Conservation (phyloP, 2,113 vertebrate species). For the Pomatorhinus ruficollis region DNA sequence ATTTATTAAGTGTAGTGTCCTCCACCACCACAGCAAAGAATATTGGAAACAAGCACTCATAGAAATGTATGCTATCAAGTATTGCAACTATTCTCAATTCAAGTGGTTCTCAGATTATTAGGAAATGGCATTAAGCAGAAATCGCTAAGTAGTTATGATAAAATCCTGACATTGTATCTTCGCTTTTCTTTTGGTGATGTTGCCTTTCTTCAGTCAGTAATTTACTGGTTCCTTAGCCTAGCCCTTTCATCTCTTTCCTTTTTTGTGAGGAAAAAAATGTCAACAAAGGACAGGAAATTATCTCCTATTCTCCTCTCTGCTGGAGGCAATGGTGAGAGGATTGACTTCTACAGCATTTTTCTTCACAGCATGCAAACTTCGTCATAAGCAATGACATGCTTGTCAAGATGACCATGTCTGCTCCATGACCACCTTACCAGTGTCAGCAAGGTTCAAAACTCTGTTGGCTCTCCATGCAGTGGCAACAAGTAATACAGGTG, state of each 20-base stretch:
- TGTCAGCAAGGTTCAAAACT: not conserved
- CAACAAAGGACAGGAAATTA: not conserved
- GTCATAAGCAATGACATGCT: not conserved
- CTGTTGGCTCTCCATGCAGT: not conserved
- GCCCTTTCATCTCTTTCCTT: not conserved
- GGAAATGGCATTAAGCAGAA: not conserved
- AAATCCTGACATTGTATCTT: not conserved
- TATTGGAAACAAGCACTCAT: not conserved
- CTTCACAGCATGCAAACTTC: not conserved
- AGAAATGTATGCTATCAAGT: not conserved
- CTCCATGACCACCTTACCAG: not conserved
- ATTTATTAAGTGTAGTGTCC: not conserved
- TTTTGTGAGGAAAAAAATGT: not conserved
- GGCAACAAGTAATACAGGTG: not conserved
- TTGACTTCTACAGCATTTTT: not conserved
- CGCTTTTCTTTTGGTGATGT: not conserved
- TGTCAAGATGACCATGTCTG: not conserved
- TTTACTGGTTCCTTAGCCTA: not conserved
- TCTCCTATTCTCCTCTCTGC: not conserved
- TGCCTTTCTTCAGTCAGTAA: not conserved
- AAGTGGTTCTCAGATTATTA: not conserved
- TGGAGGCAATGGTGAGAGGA: not conserved
- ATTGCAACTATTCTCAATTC: not conserved
- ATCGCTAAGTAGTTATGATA: not conserved
- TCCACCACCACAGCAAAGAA: not conserved